Evolutionary conservation across 2,888 invertebrate species (phyloP).

Genomic region (Erebia aethiops): DNA sequence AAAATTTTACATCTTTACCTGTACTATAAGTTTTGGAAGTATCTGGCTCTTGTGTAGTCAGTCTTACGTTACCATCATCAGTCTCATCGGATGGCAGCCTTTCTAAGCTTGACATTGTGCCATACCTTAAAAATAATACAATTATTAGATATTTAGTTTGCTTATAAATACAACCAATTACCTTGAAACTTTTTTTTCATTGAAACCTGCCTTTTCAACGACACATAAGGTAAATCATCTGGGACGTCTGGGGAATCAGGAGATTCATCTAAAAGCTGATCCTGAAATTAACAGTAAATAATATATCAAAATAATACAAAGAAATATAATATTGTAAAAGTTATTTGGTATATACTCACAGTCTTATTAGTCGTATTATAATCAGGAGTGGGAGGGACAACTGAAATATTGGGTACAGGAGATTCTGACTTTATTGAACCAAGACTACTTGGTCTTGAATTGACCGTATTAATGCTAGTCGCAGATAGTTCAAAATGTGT

Average conservation of each 20-base stretch:
- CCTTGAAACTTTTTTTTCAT: background rate
- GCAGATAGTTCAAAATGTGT: conserved; percentile 46
- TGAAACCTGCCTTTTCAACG: conserved; percentile 82
- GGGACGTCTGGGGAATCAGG: conserved; percentile 87
- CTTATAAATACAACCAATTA: too few relatives aligned
- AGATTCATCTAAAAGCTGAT: conserved; percentile 84
- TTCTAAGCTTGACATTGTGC: conserved; percentile 89
- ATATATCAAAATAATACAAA: conserved; percentile 9
- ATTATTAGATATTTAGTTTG: background rate
- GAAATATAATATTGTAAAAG: conserved; percentile 4
- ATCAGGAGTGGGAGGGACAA: conserved; percentile 90
- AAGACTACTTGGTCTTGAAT: conserved; percentile 77
- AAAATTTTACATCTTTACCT: conserved; percentile 24
- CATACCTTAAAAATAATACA: conserved; percentile 72
- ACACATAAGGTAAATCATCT: conserved; percentile 89
- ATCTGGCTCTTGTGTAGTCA: conserved; percentile 69
- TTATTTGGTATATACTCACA: conserved; percentile 57
- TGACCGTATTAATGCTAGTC: conserved; percentile 55
- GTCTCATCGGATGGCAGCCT: conserved; percentile 85
- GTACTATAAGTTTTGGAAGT: conserved; percentile 51
- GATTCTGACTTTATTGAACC: conserved; percentile 70
- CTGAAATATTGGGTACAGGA: conserved; percentile 87
- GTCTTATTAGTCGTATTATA: conserved; percentile 72
- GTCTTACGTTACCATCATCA: conserved; percentile 81
- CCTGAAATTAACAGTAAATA: conserved; percentile 52